Percentiles rank a stretch among this genome's conserved stretches.
Evolutionary conservation across 2,797 vertebrate genomes (phyloP).

Genomic region (Platalea minor): DNA sequence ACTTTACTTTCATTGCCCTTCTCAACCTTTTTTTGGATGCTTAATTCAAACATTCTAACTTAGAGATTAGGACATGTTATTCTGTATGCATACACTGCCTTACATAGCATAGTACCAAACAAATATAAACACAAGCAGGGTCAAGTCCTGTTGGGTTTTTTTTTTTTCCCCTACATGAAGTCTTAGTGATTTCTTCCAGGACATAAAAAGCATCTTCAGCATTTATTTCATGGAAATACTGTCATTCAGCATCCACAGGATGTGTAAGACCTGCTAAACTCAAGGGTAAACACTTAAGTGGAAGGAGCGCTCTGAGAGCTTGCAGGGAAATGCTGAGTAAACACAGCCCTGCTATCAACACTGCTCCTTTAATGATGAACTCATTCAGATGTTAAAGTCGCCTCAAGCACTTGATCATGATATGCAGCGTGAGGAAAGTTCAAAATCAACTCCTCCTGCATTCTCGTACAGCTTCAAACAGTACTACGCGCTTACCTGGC

Average conservation of each 20-base stretch:
- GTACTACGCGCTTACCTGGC: slow-evolving; percentile 24
- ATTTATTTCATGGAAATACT: neutral
- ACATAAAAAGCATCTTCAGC: neutral
- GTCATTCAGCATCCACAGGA: neutral
- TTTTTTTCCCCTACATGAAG: neutral
- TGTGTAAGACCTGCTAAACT: neutral
- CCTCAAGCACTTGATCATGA: slow-evolving; percentile 17
- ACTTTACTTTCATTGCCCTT: neutral
- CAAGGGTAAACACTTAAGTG: neutral
- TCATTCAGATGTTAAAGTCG: slow-evolving; percentile 44
- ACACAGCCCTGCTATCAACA: slow-evolving; percentile 21
- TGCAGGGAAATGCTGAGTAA: slow-evolving; percentile 38
- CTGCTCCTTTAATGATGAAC: neutral
- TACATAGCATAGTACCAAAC: neutral
- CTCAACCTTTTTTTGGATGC: neutral
- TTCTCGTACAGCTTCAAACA: slow-evolving; percentile 23
- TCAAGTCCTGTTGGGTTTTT: neutral
- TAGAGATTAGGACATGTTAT: neutral
- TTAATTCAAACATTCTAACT: neutral
- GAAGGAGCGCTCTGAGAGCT: neutral
- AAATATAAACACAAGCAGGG: neutral
- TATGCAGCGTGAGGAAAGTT: slow-evolving; percentile 8
- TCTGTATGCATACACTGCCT: neutral
- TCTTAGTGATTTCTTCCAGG: neutral
- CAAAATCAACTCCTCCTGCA: slow-evolving; percentile 21